Base-by-base conservation (phyloP, 1,140 invertebrate genomes). In the Neodiprion lecontei region DNA sequence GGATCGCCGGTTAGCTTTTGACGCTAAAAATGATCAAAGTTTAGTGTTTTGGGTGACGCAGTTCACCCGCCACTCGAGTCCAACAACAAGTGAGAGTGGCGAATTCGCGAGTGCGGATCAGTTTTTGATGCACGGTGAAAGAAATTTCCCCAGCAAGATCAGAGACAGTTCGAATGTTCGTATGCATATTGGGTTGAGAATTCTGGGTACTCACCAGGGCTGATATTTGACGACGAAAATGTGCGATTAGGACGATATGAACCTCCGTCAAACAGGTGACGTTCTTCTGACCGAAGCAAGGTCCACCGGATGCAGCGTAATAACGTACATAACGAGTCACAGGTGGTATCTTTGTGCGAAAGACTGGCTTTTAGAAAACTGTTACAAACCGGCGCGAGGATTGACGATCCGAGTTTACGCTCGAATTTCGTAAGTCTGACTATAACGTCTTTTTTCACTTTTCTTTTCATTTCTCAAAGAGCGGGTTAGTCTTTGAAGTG, bases 321-420 rank as follows among this genome's bases (percentile, higher is more conserved):
- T 88, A 81, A 88, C 87, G 50, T 79, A 87, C 49, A 79, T 88
- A 74, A 87, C 87, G 48, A 88, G 86, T 74, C 87, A 84, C 81
- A 86, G 83, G 77, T 80, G 80, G 73, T 88, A 88, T 74, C 75
- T 88, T 66, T 72, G 78, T 66, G 82, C 78, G 65, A 88, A 88
- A 72, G 86, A 88, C 75, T 87, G 86, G 86, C 79, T 88, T n/a
- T 75, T 73, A 49, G 80, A 81, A 50, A 81, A 85, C 73, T 87
- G 83, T 74, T 84, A 76, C 74, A 74, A 71, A 70, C 85, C 79
- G 66, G 69, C 81, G 70, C 17, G 79, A 76, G 49, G 75, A 23
- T 68, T 69, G 40, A 1, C 72, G 77, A 65, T 77, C 75, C 70
- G 77, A 78, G 53, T 67, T 74, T 82, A 40, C 61, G 72, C 61